Base-by-base conservation (phyloP, 2,113 vertebrate species). In the Pimephales promelas region DNA sequence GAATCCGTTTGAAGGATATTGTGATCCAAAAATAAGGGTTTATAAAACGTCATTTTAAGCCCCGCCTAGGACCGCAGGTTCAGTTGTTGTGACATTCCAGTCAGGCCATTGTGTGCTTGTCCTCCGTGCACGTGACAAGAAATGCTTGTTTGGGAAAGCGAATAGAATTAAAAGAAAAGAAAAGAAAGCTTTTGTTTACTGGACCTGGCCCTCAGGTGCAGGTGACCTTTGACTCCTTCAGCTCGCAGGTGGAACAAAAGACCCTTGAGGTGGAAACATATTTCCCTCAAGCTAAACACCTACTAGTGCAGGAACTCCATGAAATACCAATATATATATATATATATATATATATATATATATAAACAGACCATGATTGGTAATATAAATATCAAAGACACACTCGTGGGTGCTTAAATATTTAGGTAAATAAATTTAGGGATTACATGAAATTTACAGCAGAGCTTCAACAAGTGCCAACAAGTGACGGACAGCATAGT, bases 161-260 rank as follows among this genome's bases (percentile, higher is more conserved):
- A 80, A 79, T 83, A 68, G 59, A 79, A 90, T 89, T 89, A 90
- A 81, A 78, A 78, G 66, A 78, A 93, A 78, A 78, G 66, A 78
- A 93, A 90, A 92, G 88, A 88, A 88, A 87, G 86, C 92, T 92
- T 94, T 93, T 93, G 92, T 94, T 91, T 90, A 92, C 92, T 91
- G 90, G 92, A 92, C 92, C 90, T 89, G 89, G 92, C 94, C 94
- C 94, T 94, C 92, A 94, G 94, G 94, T 94, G 93, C 89, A 91
- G 90, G 88, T 91, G 92, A 94, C 92, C 93, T 86, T 86, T 93
- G 92, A 95, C 94, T 93, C 82, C 31, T 87, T 43, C 87, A 72
- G 89, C 89, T 92, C 85, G 86, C 91, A 92, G 93, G 90, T 93
- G 92, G 90, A 93, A 94, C 93, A 94, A 94, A 94, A 90, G 88